phyloP scores from a whole-genome alignment of 2,797 vertebrate species.

The Telmatherina bonti region DNA sequence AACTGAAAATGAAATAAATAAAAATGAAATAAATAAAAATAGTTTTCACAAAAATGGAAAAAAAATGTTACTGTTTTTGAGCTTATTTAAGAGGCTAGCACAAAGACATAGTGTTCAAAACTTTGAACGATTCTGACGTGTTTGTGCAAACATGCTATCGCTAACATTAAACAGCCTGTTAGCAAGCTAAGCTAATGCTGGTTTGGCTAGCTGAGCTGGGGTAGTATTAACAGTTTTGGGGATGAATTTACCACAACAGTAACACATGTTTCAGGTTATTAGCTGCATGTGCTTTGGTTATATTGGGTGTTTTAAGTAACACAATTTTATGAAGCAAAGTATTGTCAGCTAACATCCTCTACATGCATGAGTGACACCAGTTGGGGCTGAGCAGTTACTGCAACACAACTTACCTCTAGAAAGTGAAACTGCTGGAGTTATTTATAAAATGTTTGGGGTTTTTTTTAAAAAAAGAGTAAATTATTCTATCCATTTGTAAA shows the following conservation, averaged over 20 bases:
- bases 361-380: conserved; percentile 73
- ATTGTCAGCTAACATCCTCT: neutral
- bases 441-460: conserved; percentile 3
- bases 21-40: too few species aligned
- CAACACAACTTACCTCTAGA: conserved; percentile 21
- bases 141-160: too few species aligned
- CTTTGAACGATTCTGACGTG: neutral
- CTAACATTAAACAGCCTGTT: too few species aligned
- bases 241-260: neutral
- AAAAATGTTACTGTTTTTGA: too few species aligned
- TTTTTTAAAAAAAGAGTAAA: neutral
- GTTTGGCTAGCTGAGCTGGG: neutral
- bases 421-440: neutral
- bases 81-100: too few species aligned
- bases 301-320: too few species aligned
- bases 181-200: too few species aligned
- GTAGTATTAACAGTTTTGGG: neutral
- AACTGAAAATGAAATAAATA: too few species aligned
- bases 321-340: too few species aligned
- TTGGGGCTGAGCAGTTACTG: conserved; percentile 66
- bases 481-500: conserved; percentile 17
- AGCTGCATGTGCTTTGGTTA: too few species aligned
- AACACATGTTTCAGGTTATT: neutral
- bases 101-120: neutral
- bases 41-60: too few species aligned